Conservation (phyloP, 2,888 invertebrate species). For the Eristalinus sepulchralis region DNA sequence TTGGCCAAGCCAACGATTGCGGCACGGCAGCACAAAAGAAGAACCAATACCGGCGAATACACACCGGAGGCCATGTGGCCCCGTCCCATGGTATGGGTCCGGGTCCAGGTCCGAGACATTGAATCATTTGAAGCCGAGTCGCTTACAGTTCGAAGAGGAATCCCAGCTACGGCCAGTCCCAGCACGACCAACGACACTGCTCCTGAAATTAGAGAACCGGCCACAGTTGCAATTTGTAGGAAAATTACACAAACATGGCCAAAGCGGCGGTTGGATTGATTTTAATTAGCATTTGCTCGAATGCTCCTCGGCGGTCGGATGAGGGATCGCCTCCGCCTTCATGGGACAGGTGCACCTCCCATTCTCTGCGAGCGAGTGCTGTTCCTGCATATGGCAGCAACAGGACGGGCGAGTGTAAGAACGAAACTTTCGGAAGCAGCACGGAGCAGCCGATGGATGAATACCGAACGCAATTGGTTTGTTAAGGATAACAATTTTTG, state of each 20-base stretch:
- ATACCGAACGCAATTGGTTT: constrained; percentile 64
- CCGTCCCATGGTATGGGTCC: background rate
- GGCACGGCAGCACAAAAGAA: constrained; percentile 16
- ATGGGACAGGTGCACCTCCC: background rate
- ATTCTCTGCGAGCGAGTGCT: constrained; percentile 18
- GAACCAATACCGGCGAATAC: constrained; percentile 9
- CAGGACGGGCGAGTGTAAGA: background rate
- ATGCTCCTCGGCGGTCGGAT: background rate
- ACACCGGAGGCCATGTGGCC: background rate
- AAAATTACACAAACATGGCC: constrained; percentile 67
- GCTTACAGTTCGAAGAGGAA: constrained; percentile 29
- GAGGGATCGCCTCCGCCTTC: background rate
- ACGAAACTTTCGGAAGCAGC: constrained; percentile 24
- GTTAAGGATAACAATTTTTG: constrained; percentile 39
- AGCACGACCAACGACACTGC: background rate
- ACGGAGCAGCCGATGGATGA: constrained; percentile 20
- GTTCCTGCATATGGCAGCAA: constrained; percentile 37
- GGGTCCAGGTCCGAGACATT: constrained; percentile 18
- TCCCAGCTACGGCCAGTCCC: background rate
- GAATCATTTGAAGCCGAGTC: constrained; percentile 48
- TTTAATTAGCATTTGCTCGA: constrained; percentile 67
- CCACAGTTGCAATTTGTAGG: constrained; percentile 65
- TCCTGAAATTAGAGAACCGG: constrained; percentile 42
- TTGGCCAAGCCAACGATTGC: constrained; percentile 27
- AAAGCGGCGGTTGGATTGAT: constrained; percentile 62